Base-by-base conservation (phyloP, 2,888 invertebrate genomes). In the Drosophila pseudotakahashii region DNA sequence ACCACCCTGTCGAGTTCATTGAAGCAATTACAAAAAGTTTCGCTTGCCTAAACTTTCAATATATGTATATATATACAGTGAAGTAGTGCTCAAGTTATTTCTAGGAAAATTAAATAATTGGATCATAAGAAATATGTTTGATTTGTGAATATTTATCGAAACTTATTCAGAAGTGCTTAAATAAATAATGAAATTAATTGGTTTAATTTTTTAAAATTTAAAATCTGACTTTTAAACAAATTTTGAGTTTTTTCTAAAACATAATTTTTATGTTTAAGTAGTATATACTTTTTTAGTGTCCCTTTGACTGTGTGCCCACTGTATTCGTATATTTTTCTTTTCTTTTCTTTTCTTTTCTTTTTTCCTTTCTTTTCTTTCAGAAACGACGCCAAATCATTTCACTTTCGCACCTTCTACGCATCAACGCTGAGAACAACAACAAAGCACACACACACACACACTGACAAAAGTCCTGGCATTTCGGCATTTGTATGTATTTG, bases 341-440 rank as follows among this genome's bases (percentile, higher is more conserved):
- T 58, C 70, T 61, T 19, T 66, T 62, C 23, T 19, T 67, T 51
- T 23, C 16, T 30, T 36, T 69, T 58, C 70, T 61, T 37, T 11
- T 45, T 45, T n/a, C 4, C 26, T 19, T 66, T 62, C 23, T 19
- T 67, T 51, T 23, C 16, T 30, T 36, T 14, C 23, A 34, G 50
- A 26, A 74, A 59, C 50, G 58, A 68, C 68, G 53, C 53, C 53
- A 67, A 72, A 68, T 75, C 75, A 72, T 75, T 67, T 74, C 81
- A 81, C 88, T 83, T 88, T 88, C 82, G 73, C 77, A 82, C 88
- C 73, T 72, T 87, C 79, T 75, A 75, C 72, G 73, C 57, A 66
- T 62, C 51, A 63, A 58, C 39, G 79, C 59, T 53, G 39, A 58
- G 36, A 45, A 50, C 51, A 66, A 41, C 70, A 44, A 68, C 51